Conservation (phyloP, 1,140 invertebrate species). For the Phocides pigmalion region DNA sequence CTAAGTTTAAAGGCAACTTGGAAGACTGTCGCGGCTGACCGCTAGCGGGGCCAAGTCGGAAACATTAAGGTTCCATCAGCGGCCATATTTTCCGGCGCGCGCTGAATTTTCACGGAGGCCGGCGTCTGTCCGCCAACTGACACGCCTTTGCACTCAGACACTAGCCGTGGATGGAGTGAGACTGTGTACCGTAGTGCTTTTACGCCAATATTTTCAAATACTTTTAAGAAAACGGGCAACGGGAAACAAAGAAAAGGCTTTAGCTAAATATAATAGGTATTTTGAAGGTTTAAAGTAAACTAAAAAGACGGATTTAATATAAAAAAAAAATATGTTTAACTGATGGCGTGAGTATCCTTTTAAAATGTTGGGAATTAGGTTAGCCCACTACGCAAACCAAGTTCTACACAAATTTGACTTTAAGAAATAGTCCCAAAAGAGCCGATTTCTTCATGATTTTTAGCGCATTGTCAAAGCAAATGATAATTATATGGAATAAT, state of each 20-base stretch:
- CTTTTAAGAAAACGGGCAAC: slow-evolving; percentile 46
- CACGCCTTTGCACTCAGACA: slow-evolving; percentile 81
- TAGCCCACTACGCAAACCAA: too few species aligned
- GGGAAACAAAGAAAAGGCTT: slow-evolving; percentile 26
- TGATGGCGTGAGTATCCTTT: too few species aligned
- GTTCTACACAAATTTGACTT: too few species aligned
- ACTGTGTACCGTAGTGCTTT: slow-evolving; percentile 63
- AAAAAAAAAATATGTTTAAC: too few species aligned
- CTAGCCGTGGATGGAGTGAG: slow-evolving; percentile 62
- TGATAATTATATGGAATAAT: too few species aligned
- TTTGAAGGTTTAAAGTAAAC: too few species aligned
- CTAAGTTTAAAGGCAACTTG: slow-evolving; percentile 40
- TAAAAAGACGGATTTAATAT: too few species aligned
- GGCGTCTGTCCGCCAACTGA: slow-evolving; percentile 59
- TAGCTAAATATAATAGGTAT: not conserved
- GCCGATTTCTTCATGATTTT: too few species aligned
- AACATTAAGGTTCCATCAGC: slow-evolving; percentile 80
- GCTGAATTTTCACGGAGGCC: slow-evolving; percentile 73
- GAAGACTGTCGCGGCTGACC: slow-evolving; percentile 68
- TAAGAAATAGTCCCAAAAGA: too few species aligned
- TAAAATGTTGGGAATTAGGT: too few species aligned
- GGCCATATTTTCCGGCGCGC: slow-evolving; percentile 75
- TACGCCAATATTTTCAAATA: slow-evolving; percentile 67
- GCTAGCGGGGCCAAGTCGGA: slow-evolving; percentile 73
- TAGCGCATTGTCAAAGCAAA: too few species aligned